phyloP scores from a whole-genome alignment of 1,140 invertebrate genomes.

The Pseudomyrmex dendroicus region DNA sequence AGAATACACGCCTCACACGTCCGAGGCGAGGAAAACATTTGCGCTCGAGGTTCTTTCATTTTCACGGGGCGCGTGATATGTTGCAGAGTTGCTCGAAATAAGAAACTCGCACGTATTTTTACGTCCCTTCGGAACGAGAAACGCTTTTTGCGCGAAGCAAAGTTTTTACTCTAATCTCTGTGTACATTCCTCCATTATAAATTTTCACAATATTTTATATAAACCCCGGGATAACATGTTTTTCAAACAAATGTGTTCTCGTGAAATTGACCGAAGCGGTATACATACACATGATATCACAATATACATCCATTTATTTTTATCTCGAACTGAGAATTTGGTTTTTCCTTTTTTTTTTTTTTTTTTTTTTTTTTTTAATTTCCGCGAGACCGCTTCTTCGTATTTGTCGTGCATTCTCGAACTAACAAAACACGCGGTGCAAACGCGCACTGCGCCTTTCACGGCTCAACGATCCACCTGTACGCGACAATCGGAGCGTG shows the following conservation, averaged over 20 bases:
- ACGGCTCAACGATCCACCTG: slow-evolving; percentile 54
- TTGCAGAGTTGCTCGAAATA: background rate
- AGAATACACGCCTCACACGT: background rate
- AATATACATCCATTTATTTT: too few relatives aligned
- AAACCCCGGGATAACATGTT: too few relatives aligned
- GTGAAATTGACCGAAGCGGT: background rate
- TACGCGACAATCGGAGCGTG: slow-evolving; percentile 69
- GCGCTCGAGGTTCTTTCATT: slow-evolving; percentile 9
- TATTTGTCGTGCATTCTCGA: background rate
- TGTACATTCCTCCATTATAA: background rate
- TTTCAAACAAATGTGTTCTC: background rate
- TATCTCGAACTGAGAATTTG: too few relatives aligned
- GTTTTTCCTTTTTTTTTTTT: too few relatives aligned
- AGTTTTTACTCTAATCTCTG: background rate
- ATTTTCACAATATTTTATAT: background rate
- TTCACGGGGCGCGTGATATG: background rate
- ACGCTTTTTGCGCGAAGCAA: background rate
- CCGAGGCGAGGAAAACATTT: background rate
- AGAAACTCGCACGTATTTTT: background rate
- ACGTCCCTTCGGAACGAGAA: too few relatives aligned
- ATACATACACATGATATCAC: background rate
- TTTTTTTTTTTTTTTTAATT: slow-evolving; percentile 10
- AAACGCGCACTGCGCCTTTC: slow-evolving; percentile 10
- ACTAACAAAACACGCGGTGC: slow-evolving; percentile 1
- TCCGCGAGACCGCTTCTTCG: background rate